phyloP scores from a whole-genome alignment of 2,888 invertebrate species.

The Acanthococcus lagerstroemiae region DNA sequence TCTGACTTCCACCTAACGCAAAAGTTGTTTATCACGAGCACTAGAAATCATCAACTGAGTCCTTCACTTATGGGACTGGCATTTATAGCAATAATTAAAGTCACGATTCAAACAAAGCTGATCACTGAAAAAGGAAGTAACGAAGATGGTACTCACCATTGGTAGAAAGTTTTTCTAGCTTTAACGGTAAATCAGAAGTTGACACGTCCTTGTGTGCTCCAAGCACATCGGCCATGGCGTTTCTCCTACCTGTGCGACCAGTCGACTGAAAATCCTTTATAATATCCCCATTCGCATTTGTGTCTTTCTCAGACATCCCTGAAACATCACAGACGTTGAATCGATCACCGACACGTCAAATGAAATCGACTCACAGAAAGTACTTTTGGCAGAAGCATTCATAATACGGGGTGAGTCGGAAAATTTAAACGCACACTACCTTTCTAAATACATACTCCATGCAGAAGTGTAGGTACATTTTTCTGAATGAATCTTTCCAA shows the following conservation, averaged over 20 bases:
- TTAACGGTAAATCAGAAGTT: conserved; percentile 65
- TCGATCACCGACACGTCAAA: not conserved
- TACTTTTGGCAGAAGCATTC: not conserved
- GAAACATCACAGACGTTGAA: conserved; percentile 43
- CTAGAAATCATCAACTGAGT: not conserved
- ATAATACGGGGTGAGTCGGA: too few species aligned
- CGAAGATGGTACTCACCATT: conserved; percentile 40
- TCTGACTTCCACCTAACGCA: too few species aligned
- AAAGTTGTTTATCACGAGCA: not conserved
- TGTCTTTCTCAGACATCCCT: conserved; percentile 46
- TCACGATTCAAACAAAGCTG: not conserved
- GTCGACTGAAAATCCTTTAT: conserved; percentile 67
- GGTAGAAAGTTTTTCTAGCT: conserved; percentile 42
- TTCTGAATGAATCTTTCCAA: too few species aligned
- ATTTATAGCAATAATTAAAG: not conserved
- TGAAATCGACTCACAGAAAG: not conserved
- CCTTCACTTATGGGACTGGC: not conserved
- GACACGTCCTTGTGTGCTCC: conserved; percentile 61
- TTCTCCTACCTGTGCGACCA: conserved; percentile 75
- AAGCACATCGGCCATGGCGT: conserved; percentile 76
- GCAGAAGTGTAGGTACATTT: too few species aligned
- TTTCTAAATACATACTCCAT: too few species aligned
- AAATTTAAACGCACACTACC: too few species aligned
- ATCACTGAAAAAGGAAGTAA: too few species aligned
- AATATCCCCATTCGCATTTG: conserved; percentile 37